phyloP scores from a whole-genome alignment of 2,888 invertebrate genomes.

The Nemotelus pantherinus region DNA sequence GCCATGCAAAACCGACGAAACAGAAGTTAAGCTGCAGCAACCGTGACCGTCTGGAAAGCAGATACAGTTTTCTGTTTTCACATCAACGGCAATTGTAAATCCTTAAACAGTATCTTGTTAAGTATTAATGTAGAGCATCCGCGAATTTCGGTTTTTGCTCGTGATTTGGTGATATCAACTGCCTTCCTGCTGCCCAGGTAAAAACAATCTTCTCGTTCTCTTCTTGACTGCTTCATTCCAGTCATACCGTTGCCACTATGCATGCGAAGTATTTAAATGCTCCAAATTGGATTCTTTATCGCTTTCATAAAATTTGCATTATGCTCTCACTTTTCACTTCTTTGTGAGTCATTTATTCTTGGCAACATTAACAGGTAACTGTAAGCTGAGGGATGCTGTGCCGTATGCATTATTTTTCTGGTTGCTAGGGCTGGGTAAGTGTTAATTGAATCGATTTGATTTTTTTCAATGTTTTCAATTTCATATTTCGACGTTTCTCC shows the following conservation, averaged over 20 bases:
- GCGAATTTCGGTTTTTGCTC: conserved; percentile 30
- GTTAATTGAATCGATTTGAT: not conserved
- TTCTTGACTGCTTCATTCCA: not conserved
- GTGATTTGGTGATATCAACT: not conserved
- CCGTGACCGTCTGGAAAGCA: not conserved
- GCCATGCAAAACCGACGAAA: conserved; percentile 13
- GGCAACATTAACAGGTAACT: conserved; percentile 42
- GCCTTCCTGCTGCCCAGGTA: not conserved
- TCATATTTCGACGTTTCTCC: too few relatives aligned
- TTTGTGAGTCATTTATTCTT: conserved; percentile 45
- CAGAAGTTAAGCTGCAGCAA: not conserved
- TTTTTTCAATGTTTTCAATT: not conserved
- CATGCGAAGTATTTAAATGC: conserved; percentile 47
- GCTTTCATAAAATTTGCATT: conserved; percentile 51
- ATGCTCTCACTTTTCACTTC: conserved; percentile 50
- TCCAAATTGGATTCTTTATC: conserved; percentile 51
- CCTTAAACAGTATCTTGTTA: conserved; percentile 40
- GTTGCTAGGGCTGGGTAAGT: not conserved
- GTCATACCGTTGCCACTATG: not conserved
- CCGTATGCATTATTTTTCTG: not conserved
- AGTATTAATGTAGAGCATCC: conserved; percentile 27
- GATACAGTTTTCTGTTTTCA: conserved; percentile 2
- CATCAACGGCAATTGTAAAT: conserved; percentile 30
- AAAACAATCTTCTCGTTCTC: not conserved
- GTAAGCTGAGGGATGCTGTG: conserved; percentile 22